Base-by-base conservation (phyloP, 2,888 invertebrate species). In the Miltochrista miniata region DNA sequence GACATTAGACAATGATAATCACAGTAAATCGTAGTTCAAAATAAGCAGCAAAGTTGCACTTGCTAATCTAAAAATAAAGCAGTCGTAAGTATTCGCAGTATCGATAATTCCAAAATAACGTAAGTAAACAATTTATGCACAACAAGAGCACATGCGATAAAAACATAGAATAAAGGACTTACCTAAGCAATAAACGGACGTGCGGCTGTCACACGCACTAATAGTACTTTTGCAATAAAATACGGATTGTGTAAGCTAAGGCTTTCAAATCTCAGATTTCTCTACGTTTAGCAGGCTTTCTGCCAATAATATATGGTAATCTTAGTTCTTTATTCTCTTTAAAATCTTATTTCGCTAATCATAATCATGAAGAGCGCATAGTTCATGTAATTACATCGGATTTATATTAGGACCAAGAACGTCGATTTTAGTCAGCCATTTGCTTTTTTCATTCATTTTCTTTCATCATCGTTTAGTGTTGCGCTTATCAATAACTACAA, bases 361-460 rank as follows among this genome's bases (percentile, higher is more conserved):
- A 88, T 92, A 74, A 83, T 84, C 89, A 91, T 92, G 86, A 91
- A 92, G 86, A 90, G 91, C 85, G 92, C 93, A 93, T 93, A 79
- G 85, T 87, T 92, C 93, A 93, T 93, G 83, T 79, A 88, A 92
- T 93, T 90, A 92, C 87, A 91, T 92, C 85, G 92, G 92, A 92
- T 92, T 91, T 84, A 85, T 81, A 75, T 77, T 80, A 74, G 82
- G 79, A 81, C 81, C 81, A 74, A 79, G 82, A 82, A 87, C 81
- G 90, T 85, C 87, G 86, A 81, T 85, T 85, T 84, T 75, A 82
- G 85, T 87, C 90, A 80, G 92, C 92, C 92, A 92, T 92, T 92
- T 92, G 92, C 92, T 91, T 92, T 90, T 76, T 79, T 79, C 81
- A 85, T 85, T 80, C 79, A 69, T 71, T 72, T 76, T 84, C 83